Conservation (phyloP, 2,113 vertebrate genomes). For the Phrynosoma blainvillii region DNA sequence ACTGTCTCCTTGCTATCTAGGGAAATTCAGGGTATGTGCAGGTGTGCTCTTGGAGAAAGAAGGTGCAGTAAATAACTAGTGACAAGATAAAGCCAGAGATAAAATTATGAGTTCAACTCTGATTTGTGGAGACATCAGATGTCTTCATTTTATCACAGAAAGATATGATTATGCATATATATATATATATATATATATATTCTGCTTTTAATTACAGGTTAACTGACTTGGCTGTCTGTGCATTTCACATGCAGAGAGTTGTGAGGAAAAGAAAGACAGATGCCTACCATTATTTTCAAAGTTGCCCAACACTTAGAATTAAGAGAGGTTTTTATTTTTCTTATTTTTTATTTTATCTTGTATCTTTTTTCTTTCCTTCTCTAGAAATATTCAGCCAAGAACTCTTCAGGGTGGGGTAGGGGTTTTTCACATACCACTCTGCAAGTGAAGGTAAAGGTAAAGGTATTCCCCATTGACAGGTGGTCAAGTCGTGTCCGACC, state of each 20-base stretch:
- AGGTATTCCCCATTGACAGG: too few relatives aligned
- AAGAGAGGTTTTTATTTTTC: not conserved
- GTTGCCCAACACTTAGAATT: conserved; percentile 22
- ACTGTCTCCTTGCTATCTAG: conserved; percentile 23
- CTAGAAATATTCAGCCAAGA: too few relatives aligned
- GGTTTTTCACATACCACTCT: too few relatives aligned
- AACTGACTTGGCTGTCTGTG: conserved; percentile 32
- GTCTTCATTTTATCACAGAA: conserved; percentile 60
- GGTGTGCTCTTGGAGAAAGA: conserved; percentile 43
- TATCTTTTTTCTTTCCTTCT: too few relatives aligned
- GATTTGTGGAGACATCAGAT: conserved; percentile 54
- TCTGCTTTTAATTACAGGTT: conserved; percentile 51
- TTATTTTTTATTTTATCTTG: not conserved
- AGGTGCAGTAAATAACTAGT: conserved; percentile 46
- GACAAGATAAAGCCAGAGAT: conserved; percentile 55
- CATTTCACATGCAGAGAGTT: conserved; percentile 18
- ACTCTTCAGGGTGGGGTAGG: too few relatives aligned
- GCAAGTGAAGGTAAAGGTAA: too few relatives aligned
- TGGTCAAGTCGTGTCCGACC: too few relatives aligned
- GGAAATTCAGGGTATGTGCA: conserved; percentile 34
- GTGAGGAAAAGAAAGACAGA: not conserved
- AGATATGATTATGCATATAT: conserved; percentile 17
- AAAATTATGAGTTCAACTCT: conserved; percentile 53
- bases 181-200: not conserved
- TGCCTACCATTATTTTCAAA: conserved; percentile 8